Base-by-base conservation (phyloP, 23 tunicate species). In the Aplidium turbinatum region DNA sequence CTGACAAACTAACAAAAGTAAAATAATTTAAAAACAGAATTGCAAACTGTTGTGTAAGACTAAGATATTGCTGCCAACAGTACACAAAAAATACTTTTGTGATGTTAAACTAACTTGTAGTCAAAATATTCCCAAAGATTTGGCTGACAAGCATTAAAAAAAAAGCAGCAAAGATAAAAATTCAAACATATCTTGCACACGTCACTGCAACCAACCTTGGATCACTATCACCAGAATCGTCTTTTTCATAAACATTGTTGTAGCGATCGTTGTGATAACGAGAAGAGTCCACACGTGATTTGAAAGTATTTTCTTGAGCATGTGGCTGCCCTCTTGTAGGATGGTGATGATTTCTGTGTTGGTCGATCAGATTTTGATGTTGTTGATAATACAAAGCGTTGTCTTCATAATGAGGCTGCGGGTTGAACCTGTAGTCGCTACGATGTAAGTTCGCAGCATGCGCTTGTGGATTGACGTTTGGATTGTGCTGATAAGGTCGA, bases 401-500 rank as follows among this genome's bases (percentile, higher is more conserved):
- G n/a, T 55, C 20, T 11, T 13, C 62, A 23, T 20, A 21, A 55
- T 18, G 62, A 55, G 62, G 25, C n/a, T 55, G 23, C 22, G 62
- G 20, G 7, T 55, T 20, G 6, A 23, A 6, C 22, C 6, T 7
- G n/a, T 55, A 18, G 6, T 22, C 24, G 62, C 25, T 18, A 23
- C 50, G 13, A n/a, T n/a, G n/a, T n/a, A n/a, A n/a, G n/a, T n/a
- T n/a, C n/a, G n/a, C n/a, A n/a, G n/a, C n/a, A n/a, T n/a, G n/a
- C n/a, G n/a, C n/a, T n/a, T n/a, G n/a, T n/a, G n/a, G n/a, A n/a
- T 38, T 26, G 4, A 27, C 5, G 23, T 19, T 61, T n/a, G 46
- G 83, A n/a, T 69, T 54, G 51, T 87, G 96, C 46, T 81, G 87
- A 47, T 88, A 88, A 11, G 96, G 96, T 26, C 83, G 82, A 86